A percentile compares a stretch with the other conserved stretches of the same genome.
Evolutionary conservation across 2,113 vertebrate genomes (phyloP).

Genomic region (Gracilinanus agilis): DNA sequence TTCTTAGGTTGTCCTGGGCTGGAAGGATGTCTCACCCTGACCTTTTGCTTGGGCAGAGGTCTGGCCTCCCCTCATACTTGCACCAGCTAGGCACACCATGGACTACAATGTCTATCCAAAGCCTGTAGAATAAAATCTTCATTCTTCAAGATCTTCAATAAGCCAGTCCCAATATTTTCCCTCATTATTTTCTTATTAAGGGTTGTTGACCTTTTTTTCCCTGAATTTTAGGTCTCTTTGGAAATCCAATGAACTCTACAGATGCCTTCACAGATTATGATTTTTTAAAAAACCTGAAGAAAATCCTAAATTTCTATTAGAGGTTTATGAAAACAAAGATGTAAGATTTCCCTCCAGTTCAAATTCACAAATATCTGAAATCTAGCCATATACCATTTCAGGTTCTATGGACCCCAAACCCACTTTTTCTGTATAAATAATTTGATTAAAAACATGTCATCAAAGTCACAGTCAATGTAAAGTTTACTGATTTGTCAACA

Average conservation of each 20-base stretch:
- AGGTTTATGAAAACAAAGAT: not conserved
- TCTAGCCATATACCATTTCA: not conserved
- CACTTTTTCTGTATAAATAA: not conserved
- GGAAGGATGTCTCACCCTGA: not conserved
- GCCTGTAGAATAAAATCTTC: not conserved
- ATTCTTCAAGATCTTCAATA: not conserved
- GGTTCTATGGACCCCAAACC: not conserved
- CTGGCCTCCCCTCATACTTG: no score
- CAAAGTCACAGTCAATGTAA: not conserved
- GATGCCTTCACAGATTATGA: not conserved
- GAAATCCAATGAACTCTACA: not conserved
- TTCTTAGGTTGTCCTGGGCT: not conserved
- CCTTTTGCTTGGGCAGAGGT: not conserved
- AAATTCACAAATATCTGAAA: not conserved
- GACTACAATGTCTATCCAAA: not conserved
- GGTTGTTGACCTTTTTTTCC: not conserved
- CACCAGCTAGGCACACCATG: no score
- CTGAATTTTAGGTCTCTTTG: not conserved
- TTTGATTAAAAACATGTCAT: not conserved
- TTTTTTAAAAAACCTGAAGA: not conserved
- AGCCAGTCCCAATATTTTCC: not conserved
- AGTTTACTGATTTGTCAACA: not conserved
- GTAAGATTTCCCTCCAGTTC: not conserved
- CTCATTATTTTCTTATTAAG: no score
- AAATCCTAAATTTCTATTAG: not conserved